Percentiles rank a stretch among this genome's conserved stretches.
These are phyloP conservation scores for Coryphaenoides rupestris DNA, from an alignment of 2,113 vertebrate species.

Conservation along the genomic window DNA sequence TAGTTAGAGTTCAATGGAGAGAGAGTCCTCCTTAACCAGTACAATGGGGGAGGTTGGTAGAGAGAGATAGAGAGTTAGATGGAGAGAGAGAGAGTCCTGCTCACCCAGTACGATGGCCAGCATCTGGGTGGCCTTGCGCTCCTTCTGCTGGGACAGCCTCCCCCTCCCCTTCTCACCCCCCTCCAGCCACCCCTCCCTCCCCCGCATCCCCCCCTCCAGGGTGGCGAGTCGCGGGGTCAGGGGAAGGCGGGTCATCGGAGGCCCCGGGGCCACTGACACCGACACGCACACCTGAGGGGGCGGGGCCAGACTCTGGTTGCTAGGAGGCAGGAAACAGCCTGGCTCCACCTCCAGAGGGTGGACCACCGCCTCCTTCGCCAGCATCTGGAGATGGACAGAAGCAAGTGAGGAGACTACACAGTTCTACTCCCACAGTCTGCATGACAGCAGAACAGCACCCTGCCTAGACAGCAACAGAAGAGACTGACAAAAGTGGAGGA, in stretches of 20 bases:
- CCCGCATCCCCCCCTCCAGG: conserved; percentile 56
- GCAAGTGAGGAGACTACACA: background rate
- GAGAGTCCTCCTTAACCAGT: no score
- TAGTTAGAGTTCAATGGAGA: no score
- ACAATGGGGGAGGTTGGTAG: no score
- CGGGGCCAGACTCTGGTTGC: conserved; percentile 44
- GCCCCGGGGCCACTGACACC: conserved; percentile 58
- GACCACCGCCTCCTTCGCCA: conserved; percentile 68
- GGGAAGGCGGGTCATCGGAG: conserved; percentile 30
- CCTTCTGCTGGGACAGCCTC: conserved; percentile 74
- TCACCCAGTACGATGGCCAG: conserved; percentile 76
- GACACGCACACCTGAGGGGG: conserved; percentile 58
- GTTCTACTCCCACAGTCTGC: no score
- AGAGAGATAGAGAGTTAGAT: no score
- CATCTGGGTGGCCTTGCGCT: conserved; percentile 77
- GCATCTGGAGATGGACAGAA: conserved; percentile 47
- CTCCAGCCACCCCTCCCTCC: conserved; percentile 58
- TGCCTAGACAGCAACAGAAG: no score
- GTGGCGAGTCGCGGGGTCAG: conserved; percentile 52
- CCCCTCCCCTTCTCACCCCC: conserved; percentile 62
- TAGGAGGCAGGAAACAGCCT: conserved; percentile 52
- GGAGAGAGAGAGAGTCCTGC: conserved; percentile 8
- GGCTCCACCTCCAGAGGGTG: conserved; percentile 66
- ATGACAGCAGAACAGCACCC: no score
- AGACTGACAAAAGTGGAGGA: no score